Conservation (phyloP, 2,113 vertebrate species). For the human (Homo sapiens) region DNA sequence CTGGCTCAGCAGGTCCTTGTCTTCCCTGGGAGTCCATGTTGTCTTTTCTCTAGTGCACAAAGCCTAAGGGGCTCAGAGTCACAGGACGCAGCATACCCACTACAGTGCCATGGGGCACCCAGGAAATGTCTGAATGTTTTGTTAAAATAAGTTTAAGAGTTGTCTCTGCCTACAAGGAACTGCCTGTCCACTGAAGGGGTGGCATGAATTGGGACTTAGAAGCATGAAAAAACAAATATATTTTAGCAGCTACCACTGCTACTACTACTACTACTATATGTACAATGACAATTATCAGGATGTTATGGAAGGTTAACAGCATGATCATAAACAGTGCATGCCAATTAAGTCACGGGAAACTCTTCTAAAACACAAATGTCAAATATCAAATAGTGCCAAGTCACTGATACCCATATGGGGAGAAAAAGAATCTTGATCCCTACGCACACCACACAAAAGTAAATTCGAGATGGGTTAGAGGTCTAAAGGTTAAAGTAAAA, state of each 20-base stretch:
- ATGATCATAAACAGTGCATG: background rate
- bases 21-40: fast-evolving
- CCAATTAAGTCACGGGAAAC: background rate
- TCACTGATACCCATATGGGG: background rate
- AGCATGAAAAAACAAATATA: background rate
- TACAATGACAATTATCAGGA: background rate
- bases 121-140: background rate
- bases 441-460: background rate
- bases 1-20: background rate
- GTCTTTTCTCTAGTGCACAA: background rate
- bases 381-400: background rate
- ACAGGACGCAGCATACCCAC: background rate
- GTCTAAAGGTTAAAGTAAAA: background rate
- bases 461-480: background rate
- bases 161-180: background rate
- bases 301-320: background rate
- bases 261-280: background rate
- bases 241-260: background rate
- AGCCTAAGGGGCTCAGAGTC: background rate
- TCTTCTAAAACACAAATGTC: background rate
- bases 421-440: background rate
- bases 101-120: background rate
- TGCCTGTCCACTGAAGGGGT: background rate
- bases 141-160: background rate
- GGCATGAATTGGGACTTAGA: background rate